Evolutionary conservation across 2,113 vertebrate species (phyloP).

Genomic region (Meleagris gallopavo): DNA sequence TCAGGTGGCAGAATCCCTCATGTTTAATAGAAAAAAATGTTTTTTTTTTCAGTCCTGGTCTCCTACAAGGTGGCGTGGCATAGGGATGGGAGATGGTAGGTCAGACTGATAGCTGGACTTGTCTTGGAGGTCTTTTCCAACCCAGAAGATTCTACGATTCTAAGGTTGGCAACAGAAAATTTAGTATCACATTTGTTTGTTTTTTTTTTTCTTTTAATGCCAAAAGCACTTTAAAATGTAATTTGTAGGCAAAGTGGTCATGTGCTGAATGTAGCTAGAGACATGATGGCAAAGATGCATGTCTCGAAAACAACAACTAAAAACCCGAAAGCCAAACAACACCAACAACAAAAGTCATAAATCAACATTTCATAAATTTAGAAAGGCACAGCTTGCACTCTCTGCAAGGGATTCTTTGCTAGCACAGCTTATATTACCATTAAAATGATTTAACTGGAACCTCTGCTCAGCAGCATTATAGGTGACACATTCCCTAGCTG

Average conservation of each 20-base stretch:
- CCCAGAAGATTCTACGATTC: not conserved
- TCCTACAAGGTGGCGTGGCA: not conserved
- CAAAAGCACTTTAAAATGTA: not conserved
- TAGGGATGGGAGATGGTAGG: not conserved
- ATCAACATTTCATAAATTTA: not conserved
- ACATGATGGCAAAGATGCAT: rapidly evolving
- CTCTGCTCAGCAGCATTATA: slow-evolving; percentile 36
- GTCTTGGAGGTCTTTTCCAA: not conserved
- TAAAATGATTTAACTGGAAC: slow-evolving; percentile 70
- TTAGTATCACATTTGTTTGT: not conserved
- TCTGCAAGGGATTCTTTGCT: not conserved
- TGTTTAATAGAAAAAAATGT: not conserved
- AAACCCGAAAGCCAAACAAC: not conserved
- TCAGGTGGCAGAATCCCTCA: not conserved
- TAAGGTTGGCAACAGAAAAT: not conserved
- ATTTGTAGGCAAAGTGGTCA: not conserved
- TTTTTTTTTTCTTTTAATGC: not conserved
- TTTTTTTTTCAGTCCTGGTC: not conserved
- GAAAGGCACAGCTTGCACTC: not conserved
- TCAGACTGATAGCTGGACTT: not conserved
- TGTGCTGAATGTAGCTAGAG: not conserved
- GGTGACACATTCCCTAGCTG: slow-evolving; percentile 70
- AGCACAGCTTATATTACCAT: slow-evolving; percentile 29
- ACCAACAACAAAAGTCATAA: not conserved
- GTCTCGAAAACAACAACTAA: not conserved